These are phyloP conservation scores for Battus philenor DNA, from an alignment of 1,140 invertebrate genomes.

Conservation along the genomic window DNA sequence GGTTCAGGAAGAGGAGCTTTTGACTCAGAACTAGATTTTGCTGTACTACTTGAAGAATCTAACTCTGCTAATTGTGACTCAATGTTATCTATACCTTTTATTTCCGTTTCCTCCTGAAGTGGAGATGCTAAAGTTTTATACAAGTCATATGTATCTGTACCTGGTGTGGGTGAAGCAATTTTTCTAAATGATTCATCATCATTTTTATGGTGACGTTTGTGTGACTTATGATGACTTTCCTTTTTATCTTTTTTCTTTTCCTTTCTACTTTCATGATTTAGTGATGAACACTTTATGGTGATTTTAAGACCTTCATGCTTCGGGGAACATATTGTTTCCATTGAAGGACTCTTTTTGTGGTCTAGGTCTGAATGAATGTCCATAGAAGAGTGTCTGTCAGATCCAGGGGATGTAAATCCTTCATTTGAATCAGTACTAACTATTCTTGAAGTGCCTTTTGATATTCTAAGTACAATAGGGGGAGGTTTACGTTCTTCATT, in stretches of 20 bases:
- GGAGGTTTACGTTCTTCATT: conserved; percentile 71
- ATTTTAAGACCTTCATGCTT: conserved; percentile 73
- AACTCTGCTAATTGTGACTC: conserved; percentile 58
- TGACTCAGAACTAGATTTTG: conserved; percentile 42
- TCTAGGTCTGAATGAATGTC: conserved; percentile 65
- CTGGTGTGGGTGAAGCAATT: conserved; percentile 68
- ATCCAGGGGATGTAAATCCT: conserved; percentile 70
- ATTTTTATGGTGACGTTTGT: conserved; percentile 65
- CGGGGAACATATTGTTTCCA: conserved; percentile 64
- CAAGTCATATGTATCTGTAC: conserved; percentile 72
- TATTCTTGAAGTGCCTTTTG: conserved; percentile 79
- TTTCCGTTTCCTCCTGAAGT: conserved; percentile 39
- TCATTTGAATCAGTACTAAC: conserved; percentile 80
- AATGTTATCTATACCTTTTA: conserved; percentile 45
- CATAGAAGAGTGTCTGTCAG: conserved; percentile 69
- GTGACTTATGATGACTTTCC: conserved; percentile 52
- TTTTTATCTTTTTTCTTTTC: conserved; percentile 68
- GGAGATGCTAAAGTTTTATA: conserved; percentile 72
- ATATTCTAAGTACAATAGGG: conserved; percentile 79
- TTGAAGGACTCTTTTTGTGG: conserved; percentile 60
- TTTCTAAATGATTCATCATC: conserved; percentile 68
- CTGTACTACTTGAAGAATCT: conserved; percentile 40
- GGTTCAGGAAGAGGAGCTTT: conserved; percentile 60
- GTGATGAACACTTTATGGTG: conserved; percentile 71
- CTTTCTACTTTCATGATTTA: conserved; percentile 74